Conservation (phyloP, 2,888 invertebrate genomes). For the Bursaphelenchus okinawaensis region DNA sequence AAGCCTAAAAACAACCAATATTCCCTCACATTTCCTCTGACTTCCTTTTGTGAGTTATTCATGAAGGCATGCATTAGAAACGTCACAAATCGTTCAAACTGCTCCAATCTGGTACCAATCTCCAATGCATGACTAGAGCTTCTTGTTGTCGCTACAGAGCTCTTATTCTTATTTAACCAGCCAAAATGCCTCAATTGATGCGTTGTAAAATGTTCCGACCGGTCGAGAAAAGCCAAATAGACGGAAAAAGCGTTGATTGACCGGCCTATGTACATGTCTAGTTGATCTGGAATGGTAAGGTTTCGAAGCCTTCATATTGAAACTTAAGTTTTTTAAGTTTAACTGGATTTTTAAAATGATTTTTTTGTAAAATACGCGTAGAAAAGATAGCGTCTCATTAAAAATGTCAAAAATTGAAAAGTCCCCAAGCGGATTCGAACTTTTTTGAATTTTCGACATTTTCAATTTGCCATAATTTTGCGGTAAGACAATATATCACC, state of each 20-base stretch:
- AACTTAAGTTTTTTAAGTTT: neutral
- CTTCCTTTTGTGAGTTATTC: constrained; percentile 19
- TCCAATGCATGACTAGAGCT: constrained; percentile 11
- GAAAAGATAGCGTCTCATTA: too few relatives aligned
- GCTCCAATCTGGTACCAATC: constrained; percentile 22
- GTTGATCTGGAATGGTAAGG: constrained; percentile 20
- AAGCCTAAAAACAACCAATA: too few relatives aligned
- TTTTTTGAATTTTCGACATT: too few relatives aligned
- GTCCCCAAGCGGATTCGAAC: too few relatives aligned
- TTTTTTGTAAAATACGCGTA: neutral
- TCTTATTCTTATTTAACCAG: constrained; percentile 17
- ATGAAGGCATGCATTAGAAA: constrained; percentile 31
- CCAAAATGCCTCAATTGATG: constrained; percentile 18
- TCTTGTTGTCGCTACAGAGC: too few relatives aligned
- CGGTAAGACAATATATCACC: too few relatives aligned
- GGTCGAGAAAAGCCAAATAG: constrained; percentile 26
- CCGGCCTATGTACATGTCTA: constrained; percentile 29
- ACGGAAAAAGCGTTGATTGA: constrained; percentile 31
- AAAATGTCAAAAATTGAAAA: too few relatives aligned
- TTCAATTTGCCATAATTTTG: too few relatives aligned
- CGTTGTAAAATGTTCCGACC: constrained; percentile 25
- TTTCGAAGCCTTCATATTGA: too few relatives aligned
- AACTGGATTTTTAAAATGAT: neutral
- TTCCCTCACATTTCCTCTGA: constrained; percentile 23
- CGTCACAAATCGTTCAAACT: constrained; percentile 36